Conservation (phyloP, 2,888 invertebrate species). For the Meliscaeva auricollis region DNA sequence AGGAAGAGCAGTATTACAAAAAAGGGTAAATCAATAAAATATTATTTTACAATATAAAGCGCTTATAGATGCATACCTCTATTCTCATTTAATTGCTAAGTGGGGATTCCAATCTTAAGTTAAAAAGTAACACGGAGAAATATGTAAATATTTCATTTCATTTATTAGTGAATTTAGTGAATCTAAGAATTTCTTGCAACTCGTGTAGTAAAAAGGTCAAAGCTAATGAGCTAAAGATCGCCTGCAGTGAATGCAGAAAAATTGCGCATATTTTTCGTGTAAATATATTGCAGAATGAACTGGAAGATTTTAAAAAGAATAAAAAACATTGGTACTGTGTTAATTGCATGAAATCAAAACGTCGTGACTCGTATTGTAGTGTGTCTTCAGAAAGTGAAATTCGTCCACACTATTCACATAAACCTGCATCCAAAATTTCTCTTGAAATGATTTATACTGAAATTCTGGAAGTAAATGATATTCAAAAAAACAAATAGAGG, state of each 20-base stretch:
- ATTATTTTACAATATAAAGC: too few relatives aligned
- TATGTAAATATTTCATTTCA: too few relatives aligned
- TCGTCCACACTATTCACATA: background rate
- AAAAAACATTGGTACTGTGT: background rate
- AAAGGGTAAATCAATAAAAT: too few relatives aligned
- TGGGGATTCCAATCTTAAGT: too few relatives aligned
- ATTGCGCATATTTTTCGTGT: background rate
- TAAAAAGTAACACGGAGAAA: too few relatives aligned
- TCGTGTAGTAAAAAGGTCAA: background rate
- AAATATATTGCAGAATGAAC: background rate
- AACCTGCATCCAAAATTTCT: background rate
- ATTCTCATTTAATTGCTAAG: too few relatives aligned
- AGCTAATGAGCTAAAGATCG: background rate
- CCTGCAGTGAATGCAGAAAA: background rate
- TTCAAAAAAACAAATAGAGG: constrained; percentile 14
- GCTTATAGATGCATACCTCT: too few relatives aligned
- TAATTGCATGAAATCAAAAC: constrained; percentile 10
- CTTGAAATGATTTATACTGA: constrained; percentile 10
- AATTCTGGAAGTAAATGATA: constrained; percentile 14
- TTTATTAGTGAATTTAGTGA: background rate
- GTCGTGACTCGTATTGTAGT: background rate
- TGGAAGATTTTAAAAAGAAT: constrained; percentile 1
- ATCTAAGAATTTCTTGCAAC: constrained; percentile 9
- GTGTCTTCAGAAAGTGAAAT: constrained; percentile 8
- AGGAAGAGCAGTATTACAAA: too few relatives aligned